Base-by-base conservation (phyloP, 2,113 vertebrate genomes). In the Irena cyanogastra region DNA sequence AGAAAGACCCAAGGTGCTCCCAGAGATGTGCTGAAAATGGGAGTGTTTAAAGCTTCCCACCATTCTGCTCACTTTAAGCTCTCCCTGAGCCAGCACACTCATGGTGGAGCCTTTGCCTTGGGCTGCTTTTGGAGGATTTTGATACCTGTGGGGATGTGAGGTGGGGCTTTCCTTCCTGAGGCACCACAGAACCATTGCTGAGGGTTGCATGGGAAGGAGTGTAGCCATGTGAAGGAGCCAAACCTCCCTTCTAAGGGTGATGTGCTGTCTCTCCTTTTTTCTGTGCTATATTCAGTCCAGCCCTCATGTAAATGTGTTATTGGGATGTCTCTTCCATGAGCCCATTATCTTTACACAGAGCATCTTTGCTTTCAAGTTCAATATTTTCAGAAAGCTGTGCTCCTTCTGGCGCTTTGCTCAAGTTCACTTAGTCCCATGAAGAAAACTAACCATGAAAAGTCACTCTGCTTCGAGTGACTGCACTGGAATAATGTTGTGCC, bases 391-490 rank as follows among this genome's bases (percentile, higher is more conserved):
- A 50, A 80, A 63, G 77, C 75, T 44, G 9, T n/a, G 45, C 57
- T 79, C 76, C 97, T 97, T 86, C 94, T 85, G 93, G 96, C 93
- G 1, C 50, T 95, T 94, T 82, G 54, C 81, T 94, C 92, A 87
- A 91, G 89, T 96, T 96, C 91, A 45, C 63, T 92, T 59, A 66
- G 69, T 82, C 87, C 70, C 81, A 11, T 79, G 91, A 92, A 90
- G 91, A 93, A 96, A 96, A 97, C 83, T 53, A 90, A 94, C 65
- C 74, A 33, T 77, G 95, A 97, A 95, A 95, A 97, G 90, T 82
- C 90, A 44, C 79, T 91, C 53, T 31, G 1, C 63, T 80, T 80
- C 63, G 8, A 66, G 66, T 56, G 71, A 69, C 76, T 93, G 57
- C 53, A 30, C 44, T 74, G 71, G 53, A 90, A 93, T 81, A 50